Evolutionary conservation across 1,140 invertebrate species (phyloP).

Genomic region (Eubasilissa regina): DNA sequence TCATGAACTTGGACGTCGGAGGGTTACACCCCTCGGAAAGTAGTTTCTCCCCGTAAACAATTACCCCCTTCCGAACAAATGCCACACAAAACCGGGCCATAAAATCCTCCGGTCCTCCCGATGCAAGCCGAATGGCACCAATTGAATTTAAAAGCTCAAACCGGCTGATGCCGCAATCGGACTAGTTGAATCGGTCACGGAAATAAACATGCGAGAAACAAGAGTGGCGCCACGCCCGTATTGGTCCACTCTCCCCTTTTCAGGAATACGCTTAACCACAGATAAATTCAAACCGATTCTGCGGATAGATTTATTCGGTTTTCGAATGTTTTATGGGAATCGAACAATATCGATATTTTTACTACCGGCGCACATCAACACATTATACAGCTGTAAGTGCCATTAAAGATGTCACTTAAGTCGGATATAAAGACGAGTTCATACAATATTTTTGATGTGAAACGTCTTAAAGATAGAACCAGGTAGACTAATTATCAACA

Average conservation of each 20-base stretch:
- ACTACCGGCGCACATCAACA: too few relatives aligned
- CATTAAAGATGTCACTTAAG: too few relatives aligned
- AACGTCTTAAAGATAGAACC: too few relatives aligned
- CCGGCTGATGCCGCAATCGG: conserved; percentile 46
- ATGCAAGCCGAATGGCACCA: conserved; percentile 52
- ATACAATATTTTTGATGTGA: too few relatives aligned
- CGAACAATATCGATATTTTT: neutral
- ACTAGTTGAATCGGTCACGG: conserved; percentile 37
- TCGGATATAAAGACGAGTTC: too few relatives aligned
- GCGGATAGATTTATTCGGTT: conserved; percentile 8
- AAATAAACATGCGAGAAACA: conserved; percentile 44
- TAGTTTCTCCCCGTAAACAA: conserved; percentile 23
- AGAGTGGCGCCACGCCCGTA: conserved; percentile 12
- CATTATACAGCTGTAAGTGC: too few relatives aligned
- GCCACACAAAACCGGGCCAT: conserved; percentile 9
- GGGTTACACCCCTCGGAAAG: neutral
- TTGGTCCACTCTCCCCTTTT: conserved; percentile 1
- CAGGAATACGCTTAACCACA: neutral
- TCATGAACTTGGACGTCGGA: neutral
- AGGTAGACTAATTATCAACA: too few relatives aligned
- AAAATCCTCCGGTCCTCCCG: conserved; percentile 28
- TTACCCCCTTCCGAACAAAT: conserved; percentile 34
- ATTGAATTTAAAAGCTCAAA: conserved; percentile 55
- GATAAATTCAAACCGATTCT: conserved; percentile 32
- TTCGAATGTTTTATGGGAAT: neutral